A percentile compares a stretch with the other conserved stretches of the same genome.
Conservation (phyloP, 1,140 invertebrate species). For the Lineus longissimus region DNA sequence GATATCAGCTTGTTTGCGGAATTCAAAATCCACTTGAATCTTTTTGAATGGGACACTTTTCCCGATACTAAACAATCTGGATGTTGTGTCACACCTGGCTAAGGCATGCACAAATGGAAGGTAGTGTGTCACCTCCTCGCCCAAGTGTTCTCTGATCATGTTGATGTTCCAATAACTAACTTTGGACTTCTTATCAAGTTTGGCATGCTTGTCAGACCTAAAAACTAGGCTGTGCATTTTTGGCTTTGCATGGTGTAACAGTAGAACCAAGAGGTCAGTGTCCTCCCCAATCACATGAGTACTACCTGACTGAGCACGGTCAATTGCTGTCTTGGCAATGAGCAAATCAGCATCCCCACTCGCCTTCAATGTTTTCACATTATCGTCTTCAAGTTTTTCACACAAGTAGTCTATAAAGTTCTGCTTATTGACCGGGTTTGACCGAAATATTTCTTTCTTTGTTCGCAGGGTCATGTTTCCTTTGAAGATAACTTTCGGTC, state of each 20-base stretch:
- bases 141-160: not conserved
- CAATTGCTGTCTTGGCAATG: not conserved
- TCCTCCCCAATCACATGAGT: not conserved
- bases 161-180: not conserved
- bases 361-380: not conserved
- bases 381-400: not conserved
- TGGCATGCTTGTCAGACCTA: no score
- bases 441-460: slow-evolving; percentile 16
- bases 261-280: not conserved
- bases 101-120: not conserved
- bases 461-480: not conserved
- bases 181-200: not conserved
- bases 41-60: not conserved
- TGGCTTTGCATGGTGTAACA: not conserved
- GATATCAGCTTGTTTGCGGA: no score
- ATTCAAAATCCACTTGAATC: not conserved
- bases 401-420: not conserved
- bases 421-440: slow-evolving; percentile 3
- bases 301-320: not conserved
- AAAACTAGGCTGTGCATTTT: not conserved
- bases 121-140: not conserved
- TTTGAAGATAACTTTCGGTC: no score
- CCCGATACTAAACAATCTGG: not conserved
- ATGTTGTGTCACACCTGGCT: not conserved
- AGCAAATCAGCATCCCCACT: not conserved